Base-by-base conservation (phyloP, 2,888 invertebrate genomes). In the Ashinkailepas kermadecensis region DNA sequence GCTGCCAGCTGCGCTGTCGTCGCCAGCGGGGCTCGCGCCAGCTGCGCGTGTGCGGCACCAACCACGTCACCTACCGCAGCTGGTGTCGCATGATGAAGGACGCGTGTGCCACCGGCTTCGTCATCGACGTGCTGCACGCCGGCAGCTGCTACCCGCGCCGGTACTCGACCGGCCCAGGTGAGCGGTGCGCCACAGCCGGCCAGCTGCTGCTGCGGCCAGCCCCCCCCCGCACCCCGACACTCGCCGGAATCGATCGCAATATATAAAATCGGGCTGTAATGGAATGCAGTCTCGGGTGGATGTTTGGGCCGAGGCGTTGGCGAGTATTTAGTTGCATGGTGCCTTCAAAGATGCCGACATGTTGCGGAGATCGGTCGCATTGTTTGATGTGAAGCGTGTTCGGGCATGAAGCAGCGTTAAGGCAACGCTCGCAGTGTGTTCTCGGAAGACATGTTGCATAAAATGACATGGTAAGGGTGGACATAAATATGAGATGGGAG, bases 11-110 rank as follows among this genome's bases (percentile, higher is more conserved):
- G 74, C 74, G 74, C 74, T 74, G 74, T 23, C 74, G 74, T 54
- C 74, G 74, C 12, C 74, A 13, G 13, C 23, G 74, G 54, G 54
- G 74, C 74, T 6, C 54, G 54, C 18, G 23, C 11, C 74, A 84
- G 54, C 85, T 86, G 9, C 85, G 86, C 57, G 88, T 93, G 82
- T 93, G 93, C 87, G 93, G 92, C 82, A 90, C 91, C 85, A 93
- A 94, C 87, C 92, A 92, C 87, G 90, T 90, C 85, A 93, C 93
- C 57, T 93, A 94, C 87, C 89, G 89, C 84, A 92, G 92, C 83
- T 93, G 93, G 92, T 94, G 94, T 87, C 92, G 93, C 87, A 92
- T 94, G 91, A 91, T 92, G 86, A 90, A 91, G 87, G 92, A 92
- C 85, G 91, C 93, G n/a, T 94, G 94, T 86, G 89, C 90, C 84